These are phyloP conservation scores for Onthophagus sagittarius DNA, from an alignment of 2,888 invertebrate genomes.

Conservation along the genomic window DNA sequence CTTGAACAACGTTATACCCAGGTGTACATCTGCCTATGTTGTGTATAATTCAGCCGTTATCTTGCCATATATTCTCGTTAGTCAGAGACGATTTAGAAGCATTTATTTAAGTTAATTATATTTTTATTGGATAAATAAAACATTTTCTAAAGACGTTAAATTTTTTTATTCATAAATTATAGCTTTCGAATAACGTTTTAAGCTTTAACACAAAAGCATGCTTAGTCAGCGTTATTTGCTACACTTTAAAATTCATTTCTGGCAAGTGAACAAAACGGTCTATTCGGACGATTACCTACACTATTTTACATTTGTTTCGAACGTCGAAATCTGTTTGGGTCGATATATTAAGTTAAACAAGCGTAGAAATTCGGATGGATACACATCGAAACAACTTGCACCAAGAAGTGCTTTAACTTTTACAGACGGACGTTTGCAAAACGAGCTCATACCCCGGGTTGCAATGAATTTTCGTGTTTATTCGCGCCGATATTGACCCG, in stretches of 20 bases:
- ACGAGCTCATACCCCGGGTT: background rate
- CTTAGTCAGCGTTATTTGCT: background rate
- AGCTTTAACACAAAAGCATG: too few species aligned
- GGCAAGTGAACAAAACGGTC: background rate
- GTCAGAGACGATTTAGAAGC: background rate
- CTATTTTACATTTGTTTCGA: background rate
- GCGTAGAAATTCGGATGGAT: background rate
- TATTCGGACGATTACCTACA: background rate
- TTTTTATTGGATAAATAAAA: too few species aligned
- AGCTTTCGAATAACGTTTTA: too few species aligned
- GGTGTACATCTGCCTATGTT: slow-evolving; percentile 5
- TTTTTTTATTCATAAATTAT: too few species aligned
- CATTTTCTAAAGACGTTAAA: too few species aligned
- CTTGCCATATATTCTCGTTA: background rate
- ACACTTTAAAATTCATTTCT: background rate
- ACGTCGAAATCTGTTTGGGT: background rate
- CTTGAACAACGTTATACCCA: background rate
- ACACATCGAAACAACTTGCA: background rate
- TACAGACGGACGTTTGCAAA: background rate
- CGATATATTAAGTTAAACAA: background rate
- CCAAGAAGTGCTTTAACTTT: background rate
- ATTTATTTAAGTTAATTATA: background rate
- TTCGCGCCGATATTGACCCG: background rate
- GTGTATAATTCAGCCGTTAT: slow-evolving; percentile 9
- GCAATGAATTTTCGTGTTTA: background rate